Percentiles rank a stretch among this genome's conserved stretches.
phyloP scores from a whole-genome alignment of 2,113 vertebrate species.

The Seriola quinqueradiata region DNA sequence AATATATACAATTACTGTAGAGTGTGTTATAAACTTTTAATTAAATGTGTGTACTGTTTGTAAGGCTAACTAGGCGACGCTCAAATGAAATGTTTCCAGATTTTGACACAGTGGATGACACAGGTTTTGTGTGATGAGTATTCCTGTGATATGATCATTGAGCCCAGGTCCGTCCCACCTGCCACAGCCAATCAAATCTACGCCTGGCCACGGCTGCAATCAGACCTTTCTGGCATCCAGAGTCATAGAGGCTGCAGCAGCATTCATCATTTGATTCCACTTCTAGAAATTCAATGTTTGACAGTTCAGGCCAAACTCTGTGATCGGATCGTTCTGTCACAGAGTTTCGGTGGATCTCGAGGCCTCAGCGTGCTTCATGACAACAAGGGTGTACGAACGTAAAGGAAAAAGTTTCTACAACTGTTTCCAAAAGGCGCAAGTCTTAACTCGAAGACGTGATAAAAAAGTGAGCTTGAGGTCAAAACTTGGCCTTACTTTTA shows the following conservation, averaged over 20 bases:
- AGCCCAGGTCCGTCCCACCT: not conserved
- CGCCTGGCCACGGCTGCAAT: slow-evolving; percentile 1
- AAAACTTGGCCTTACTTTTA: too few species aligned
- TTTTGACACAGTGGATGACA: not conserved
- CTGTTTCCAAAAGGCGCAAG: too few species aligned
- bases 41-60: not conserved
- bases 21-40: not conserved
- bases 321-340: not conserved
- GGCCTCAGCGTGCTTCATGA: too few species aligned
- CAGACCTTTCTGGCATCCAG: slow-evolving; percentile 19
- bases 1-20: too few species aligned
- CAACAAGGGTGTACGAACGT: too few species aligned
- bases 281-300: not conserved
- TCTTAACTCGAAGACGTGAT: too few species aligned
- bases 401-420: too few species aligned
- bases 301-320: not conserved
- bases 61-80: too few species aligned
- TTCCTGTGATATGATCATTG: not conserved
- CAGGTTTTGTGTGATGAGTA: not conserved
- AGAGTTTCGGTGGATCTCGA: not conserved
- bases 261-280: not conserved
- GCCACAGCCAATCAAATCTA: not conserved
- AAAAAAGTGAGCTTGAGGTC: too few species aligned
- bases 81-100: not conserved
- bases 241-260: slow-evolving; percentile 7